These are phyloP conservation scores for Sinonovacula constricta DNA, from an alignment of 1,140 invertebrate species.

Conservation along the genomic window DNA sequence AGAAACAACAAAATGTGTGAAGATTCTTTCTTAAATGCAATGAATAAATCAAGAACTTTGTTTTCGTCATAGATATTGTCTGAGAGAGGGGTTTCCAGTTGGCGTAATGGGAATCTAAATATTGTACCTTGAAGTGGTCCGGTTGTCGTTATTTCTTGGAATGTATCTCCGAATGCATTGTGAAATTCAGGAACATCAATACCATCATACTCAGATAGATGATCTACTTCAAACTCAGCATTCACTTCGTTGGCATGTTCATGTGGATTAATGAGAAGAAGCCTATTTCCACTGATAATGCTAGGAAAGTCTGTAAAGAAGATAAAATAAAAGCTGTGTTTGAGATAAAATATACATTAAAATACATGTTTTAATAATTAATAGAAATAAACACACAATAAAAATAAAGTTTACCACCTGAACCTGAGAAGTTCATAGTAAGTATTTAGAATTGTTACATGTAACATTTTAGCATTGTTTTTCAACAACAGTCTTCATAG, in stretches of 20 bases:
- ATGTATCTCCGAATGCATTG: slow-evolving; percentile 5
- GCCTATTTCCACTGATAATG: slow-evolving; percentile 28
- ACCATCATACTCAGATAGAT: too few relatives aligned
- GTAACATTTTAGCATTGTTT: too few relatives aligned
- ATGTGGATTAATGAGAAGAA: slow-evolving; percentile 41
- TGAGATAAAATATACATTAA: too few relatives aligned
- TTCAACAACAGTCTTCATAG: too few relatives aligned
- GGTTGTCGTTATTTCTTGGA: not conserved
- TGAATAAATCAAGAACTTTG: slow-evolving; percentile 58
- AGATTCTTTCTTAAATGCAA: slow-evolving; percentile 52
- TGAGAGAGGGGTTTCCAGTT: slow-evolving; percentile 44
- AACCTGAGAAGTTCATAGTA: too few relatives aligned
- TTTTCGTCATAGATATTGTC: slow-evolving; percentile 52
- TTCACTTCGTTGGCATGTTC: slow-evolving; percentile 1
- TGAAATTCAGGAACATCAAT: not conserved
- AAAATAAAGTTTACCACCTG: too few relatives aligned
- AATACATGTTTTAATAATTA: too few relatives aligned
- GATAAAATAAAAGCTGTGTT: too few relatives aligned
- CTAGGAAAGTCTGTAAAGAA: slow-evolving; percentile 39
- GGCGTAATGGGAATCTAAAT: slow-evolving; percentile 71
- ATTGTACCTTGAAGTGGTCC: slow-evolving; percentile 67
- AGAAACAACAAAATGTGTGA: slow-evolving; percentile 59
- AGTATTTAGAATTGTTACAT: too few relatives aligned
- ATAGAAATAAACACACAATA: too few relatives aligned
- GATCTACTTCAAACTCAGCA: slow-evolving; percentile 19